These are phyloP conservation scores for Pelusios castaneus DNA, from an alignment of 2,113 vertebrate species.

Conservation along the genomic window DNA sequence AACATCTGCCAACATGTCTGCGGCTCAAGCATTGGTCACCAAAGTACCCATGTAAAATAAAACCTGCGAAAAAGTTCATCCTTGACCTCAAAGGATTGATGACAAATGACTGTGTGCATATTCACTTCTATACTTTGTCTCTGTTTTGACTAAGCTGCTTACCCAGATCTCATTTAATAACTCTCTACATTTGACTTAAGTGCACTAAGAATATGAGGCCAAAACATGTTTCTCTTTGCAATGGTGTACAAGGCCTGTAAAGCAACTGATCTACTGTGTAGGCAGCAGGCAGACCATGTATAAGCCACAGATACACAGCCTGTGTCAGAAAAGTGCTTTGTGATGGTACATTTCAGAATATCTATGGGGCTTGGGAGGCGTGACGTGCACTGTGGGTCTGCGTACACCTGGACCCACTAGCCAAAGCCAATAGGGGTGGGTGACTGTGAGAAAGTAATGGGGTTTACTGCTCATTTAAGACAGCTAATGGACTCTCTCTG, in stretches of 20 bases:
- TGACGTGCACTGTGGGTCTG: not conserved
- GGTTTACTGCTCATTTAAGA: not conserved
- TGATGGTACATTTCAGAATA: not conserved
- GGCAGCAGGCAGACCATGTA: not conserved
- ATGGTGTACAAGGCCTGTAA: not conserved
- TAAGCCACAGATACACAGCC: not conserved
- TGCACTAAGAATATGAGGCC: not conserved
- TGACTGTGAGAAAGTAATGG: rapidly evolving
- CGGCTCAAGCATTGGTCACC: no score
- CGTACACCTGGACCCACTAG: rapidly evolving
- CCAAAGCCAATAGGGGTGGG: not conserved
- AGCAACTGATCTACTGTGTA: not conserved
- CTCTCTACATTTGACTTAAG: not conserved
- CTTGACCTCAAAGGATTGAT: no score
- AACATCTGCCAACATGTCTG: no score
- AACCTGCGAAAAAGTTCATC: no score
- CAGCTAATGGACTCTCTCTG: not conserved
- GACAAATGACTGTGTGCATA: not conserved
- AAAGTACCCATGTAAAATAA: no score
- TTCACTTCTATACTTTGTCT: not conserved
- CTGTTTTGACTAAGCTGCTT: not conserved
- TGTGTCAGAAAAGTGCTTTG: not conserved
- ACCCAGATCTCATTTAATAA: not conserved
- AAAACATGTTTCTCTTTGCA: not conserved
- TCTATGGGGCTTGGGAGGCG: not conserved